phyloP scores from a whole-genome alignment of 2,797 vertebrate genomes.

The Sebastes iracundus region DNA sequence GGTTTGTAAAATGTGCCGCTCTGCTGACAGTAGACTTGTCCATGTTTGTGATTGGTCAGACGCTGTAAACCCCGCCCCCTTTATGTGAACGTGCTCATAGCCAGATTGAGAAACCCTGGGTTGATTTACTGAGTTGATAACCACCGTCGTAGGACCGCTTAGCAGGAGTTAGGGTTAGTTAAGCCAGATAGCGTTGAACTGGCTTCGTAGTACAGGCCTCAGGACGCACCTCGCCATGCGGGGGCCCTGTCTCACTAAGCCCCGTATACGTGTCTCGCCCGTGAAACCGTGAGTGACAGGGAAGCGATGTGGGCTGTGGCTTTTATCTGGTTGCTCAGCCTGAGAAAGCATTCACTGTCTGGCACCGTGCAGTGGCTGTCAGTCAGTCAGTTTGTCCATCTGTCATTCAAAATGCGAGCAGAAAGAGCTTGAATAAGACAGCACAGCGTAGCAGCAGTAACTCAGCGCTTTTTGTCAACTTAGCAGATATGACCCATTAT shows the following conservation, averaged over 20 bases:
- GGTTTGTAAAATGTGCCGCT: too few relatives aligned
- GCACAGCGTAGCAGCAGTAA: conserved; percentile 3
- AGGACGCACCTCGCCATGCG: neutral
- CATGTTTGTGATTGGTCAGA: too few relatives aligned
- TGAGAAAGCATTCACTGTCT: conserved; percentile 51
- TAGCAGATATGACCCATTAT: conserved; percentile 64
- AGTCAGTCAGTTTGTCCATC: conserved; percentile 60
- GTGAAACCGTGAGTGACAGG: conserved; percentile 64
- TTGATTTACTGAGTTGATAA: too few relatives aligned
- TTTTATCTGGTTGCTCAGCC: conserved; percentile 74
- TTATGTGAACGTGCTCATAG: too few relatives aligned
- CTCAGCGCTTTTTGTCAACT: conserved; percentile 49
- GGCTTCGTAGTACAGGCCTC: too few relatives aligned
- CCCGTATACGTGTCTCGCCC: conserved; percentile 38
- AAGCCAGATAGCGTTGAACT: too few relatives aligned
- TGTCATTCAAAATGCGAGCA: conserved; percentile 58
- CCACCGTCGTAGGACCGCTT: too few relatives aligned
- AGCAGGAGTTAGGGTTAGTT: too few relatives aligned
- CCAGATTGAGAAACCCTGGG: too few relatives aligned
- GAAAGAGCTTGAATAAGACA: conserved; percentile 54
- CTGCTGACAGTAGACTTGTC: too few relatives aligned
- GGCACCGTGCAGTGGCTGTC: conserved; percentile 57
- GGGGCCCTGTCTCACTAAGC: conserved; percentile 5
- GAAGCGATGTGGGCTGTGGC: conserved; percentile 55
- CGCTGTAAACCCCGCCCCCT: too few relatives aligned